Evolutionary conservation across 92 coral and sea anemone genomes (phyloP), one percentile per base, ranked within the genome.

Genomic region (Desmophyllum pertusum): DNA sequence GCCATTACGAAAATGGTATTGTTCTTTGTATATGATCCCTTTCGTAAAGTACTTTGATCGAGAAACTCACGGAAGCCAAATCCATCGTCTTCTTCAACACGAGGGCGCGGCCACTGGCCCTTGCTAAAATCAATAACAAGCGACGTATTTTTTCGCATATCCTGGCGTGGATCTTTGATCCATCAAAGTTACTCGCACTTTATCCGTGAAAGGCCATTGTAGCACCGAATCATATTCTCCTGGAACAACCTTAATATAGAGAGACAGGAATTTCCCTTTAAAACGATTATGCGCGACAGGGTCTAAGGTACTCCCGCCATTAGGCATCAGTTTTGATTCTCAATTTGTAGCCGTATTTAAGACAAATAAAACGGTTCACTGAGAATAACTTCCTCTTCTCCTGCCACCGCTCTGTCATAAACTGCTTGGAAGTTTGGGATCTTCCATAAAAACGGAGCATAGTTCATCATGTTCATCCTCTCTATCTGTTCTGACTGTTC

Each of bases 301-400:
- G n/a, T n/a, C n/a, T 78, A 73, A 13, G 51, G 51, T 6, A 50
- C 55, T 50, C n/a, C n/a, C n/a, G n/a, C n/a, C n/a, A n/a, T n/a
- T n/a, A n/a, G n/a, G n/a, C n/a, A n/a, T n/a, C n/a, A 6, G 15
- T 4, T 5, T n/a, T 62, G 35, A 66, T 10, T 66, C 91, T 81
- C 43, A 92, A 90, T 84, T 84, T 91, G 70, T 91, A 88, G 52
- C 92, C 92, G 66, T 41, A 3, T 83, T 33, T 91, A 84, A 8
- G 85, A 88, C 29, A 90, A 91, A 51, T 87, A 87, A 75, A 93
- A 93, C 2, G 91, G 92, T 48, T 89, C 88, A 75, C 96, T 87
- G 81, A 89, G 85, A 38, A 81, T 36, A 2, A 91, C 27, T 25
- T 83, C n/a, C n/a, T n/a, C 63, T 43, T 71, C 77, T 23, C 91